Base-by-base conservation (phyloP, 2,888 invertebrate species). In the Acrobasis suavella region DNA sequence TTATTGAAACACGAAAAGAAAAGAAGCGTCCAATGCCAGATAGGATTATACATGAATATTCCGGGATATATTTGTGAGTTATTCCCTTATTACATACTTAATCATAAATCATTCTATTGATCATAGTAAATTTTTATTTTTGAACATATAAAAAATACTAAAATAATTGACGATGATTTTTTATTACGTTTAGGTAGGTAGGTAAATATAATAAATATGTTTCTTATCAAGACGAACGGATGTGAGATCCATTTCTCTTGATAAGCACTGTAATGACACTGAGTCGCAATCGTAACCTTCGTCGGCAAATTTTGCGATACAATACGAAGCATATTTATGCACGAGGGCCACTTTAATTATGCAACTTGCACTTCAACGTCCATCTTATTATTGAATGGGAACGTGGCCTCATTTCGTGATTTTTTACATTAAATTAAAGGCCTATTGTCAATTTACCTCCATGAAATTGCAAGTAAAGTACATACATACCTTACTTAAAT, bases 321-420 rank as follows among this genome's bases (percentile, higher is more conserved):
- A 55, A 39, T 16, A 39, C 55, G 15, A 55, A 16, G 39, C 10
- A 39, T 55, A 12, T 55, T 9, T 15, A 55, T 38, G 38, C 55
- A 55, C 38, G 55, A 55, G 55, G 12, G n/a, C 39, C 17, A 16
- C 39, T 55, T 55, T 55, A 52, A 55, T 55, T 55, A 39, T 10
- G 55, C 39, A 55, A 39, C 16, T 16, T 7, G n/a, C 39, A 39
- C 39, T 46, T 46, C 46, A 46, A 46, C 46, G 46, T 46, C 16
- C 38, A 39, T 10, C 38, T 55, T 55, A 55, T 55, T 55, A 55
- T 39, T 55, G 16, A 39, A 39, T 39, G 55, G 39, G 14, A 39
- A 39, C 16, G 16, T 8, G 32, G 16, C 55, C 38, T 39, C 39
- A 55, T 55, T 39, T 39, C 39, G 39, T 55, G 37, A 3, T 39